Evolutionary conservation across 2,888 invertebrate species (phyloP).

Genomic region (Oligia fasciuncula): DNA sequence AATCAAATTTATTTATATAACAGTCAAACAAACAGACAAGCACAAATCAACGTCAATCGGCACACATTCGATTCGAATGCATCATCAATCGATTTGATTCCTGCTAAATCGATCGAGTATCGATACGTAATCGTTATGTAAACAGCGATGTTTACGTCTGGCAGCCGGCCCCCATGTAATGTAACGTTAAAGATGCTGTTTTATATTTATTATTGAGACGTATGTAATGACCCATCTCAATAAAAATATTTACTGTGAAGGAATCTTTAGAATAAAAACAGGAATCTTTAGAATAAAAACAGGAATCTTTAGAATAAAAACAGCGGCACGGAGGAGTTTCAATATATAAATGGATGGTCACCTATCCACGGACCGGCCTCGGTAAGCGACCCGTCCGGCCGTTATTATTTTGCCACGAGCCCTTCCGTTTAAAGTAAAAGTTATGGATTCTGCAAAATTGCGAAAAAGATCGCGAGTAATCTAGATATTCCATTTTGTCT

Average conservation of each 20-base stretch:
- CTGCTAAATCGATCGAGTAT: conserved; percentile 49
- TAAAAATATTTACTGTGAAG: background rate
- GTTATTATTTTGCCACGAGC: too few relatives aligned
- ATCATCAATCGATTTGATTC: conserved; percentile 58
- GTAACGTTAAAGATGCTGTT: conserved; percentile 2
- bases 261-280: too few relatives aligned
- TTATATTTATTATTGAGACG: conserved; percentile 8
- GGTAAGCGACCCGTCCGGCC: too few relatives aligned
- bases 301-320: background rate
- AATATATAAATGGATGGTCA: too few relatives aligned
- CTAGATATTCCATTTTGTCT: background rate
- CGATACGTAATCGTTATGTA: conserved; percentile 57
- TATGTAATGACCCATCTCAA: conserved; percentile 20
- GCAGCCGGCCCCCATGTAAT: conserved; percentile 17
- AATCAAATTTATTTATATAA: background rate
- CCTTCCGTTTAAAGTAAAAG: too few relatives aligned
- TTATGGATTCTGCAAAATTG: background rate
- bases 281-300: too few relatives aligned
- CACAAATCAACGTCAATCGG: conserved; percentile 2
- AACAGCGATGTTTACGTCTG: conserved; percentile 51
- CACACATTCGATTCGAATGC: conserved; percentile 44
- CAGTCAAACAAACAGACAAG: conserved; percentile 13
- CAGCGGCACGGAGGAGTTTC: too few relatives aligned
- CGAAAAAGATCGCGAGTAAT: background rate
- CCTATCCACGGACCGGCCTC: too few relatives aligned